phyloP scores from a whole-genome alignment of 2,888 invertebrate species.

The Tetheella fluctuosa region DNA sequence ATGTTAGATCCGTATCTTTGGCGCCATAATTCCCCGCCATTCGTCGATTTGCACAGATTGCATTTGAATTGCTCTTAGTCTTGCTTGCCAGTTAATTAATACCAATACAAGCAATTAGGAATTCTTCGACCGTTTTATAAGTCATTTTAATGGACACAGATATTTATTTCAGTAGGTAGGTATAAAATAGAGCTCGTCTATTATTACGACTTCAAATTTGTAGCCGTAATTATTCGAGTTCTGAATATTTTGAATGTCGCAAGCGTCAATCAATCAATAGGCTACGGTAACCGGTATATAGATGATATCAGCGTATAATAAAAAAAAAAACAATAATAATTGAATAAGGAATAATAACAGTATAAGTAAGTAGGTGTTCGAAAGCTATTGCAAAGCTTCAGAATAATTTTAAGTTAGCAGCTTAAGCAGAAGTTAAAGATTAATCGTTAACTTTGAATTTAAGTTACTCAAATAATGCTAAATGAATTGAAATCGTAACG shows the following conservation, averaged over 20 bases:
- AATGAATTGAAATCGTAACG: not conserved
- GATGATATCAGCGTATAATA: too few species aligned
- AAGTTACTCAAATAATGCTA: not conserved
- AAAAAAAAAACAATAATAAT: too few species aligned
- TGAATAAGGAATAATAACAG: too few species aligned
- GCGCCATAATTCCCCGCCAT: constrained; percentile 69
- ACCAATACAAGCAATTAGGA: constrained; percentile 33
- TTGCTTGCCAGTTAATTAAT: constrained; percentile 60
- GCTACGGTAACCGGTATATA: too few species aligned
- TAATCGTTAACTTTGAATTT: too few species aligned
- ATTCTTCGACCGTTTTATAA: constrained; percentile 31
- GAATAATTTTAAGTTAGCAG: too few species aligned
- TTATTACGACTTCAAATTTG: not conserved
- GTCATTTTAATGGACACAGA: not conserved
- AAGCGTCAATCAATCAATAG: too few species aligned
- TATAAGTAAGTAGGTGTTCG: too few species aligned
- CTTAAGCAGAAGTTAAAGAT: not conserved
- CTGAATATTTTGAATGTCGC: too few species aligned
- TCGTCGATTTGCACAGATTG: constrained; percentile 65
- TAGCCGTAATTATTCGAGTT: not conserved
- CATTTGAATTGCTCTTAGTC: constrained; percentile 55
- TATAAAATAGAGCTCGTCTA: not conserved
- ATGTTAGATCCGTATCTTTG: constrained; percentile 73
- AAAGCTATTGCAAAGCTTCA: too few species aligned
- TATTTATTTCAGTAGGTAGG: constrained; percentile 4